A percentile compares a stretch with the other conserved stretches of the same genome.
phyloP scores from a whole-genome alignment of 2,888 invertebrate species.

The Germaria angustata region DNA sequence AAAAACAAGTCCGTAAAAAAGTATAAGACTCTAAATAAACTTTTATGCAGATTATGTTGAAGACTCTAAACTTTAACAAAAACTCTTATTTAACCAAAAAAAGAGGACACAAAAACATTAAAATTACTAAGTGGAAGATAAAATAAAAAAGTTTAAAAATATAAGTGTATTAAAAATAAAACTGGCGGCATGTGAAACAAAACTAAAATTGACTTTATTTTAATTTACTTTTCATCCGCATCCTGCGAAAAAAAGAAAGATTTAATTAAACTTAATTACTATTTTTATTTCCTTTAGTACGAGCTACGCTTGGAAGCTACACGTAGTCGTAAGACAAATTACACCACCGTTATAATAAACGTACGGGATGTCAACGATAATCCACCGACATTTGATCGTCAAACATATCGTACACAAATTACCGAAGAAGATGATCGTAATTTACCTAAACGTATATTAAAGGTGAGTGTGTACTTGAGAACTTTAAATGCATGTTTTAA shows the following conservation, averaged over 20 bases:
- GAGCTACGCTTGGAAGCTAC: conserved; percentile 95
- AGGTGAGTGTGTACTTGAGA: too few species aligned
- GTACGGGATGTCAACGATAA: conserved; percentile 94
- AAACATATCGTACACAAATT: conserved; percentile 96
- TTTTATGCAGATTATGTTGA: conserved; percentile 58
- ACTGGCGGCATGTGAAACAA: background rate
- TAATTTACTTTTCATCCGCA: background rate
- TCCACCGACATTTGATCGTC: conserved; percentile 96
- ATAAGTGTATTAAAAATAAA: background rate
- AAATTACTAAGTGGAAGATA: background rate
- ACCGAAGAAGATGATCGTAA: conserved; percentile 97
- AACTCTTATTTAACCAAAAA: background rate
- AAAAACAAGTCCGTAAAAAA: conserved; percentile 2
- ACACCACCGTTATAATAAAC: conserved; percentile 96
- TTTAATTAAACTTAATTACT: conserved; percentile 27
- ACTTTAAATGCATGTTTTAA: too few species aligned
- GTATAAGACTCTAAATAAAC: conserved; percentile 37
- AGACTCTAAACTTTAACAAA: conserved; percentile 45
- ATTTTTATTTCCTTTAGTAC: conserved; percentile 83
- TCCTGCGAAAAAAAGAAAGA: background rate
- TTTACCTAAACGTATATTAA: conserved; percentile 94
- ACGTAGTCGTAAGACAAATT: conserved; percentile 97
- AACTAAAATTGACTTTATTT: background rate
- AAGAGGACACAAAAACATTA: background rate
- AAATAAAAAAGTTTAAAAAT: background rate